phyloP scores from a whole-genome alignment of 2,113 vertebrate species.

The Ptyas mucosa region DNA sequence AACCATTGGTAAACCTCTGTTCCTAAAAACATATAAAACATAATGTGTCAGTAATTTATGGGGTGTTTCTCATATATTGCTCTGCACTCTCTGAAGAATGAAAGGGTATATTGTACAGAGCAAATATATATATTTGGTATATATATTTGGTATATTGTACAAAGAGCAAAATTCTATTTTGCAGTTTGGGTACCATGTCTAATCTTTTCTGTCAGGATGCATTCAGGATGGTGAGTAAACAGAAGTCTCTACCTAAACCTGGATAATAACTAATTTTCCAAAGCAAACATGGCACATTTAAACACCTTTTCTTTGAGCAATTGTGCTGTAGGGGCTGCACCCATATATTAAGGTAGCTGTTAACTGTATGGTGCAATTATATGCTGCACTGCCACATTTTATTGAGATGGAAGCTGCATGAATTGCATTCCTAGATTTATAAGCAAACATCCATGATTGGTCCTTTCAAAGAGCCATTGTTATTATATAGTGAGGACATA shows the following conservation, averaged over 20 bases:
- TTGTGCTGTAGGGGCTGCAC: background rate
- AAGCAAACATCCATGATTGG: conserved; percentile 25
- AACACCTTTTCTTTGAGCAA: background rate
- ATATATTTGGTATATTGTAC: no score
- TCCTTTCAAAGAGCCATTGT: conserved; percentile 8
- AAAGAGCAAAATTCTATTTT: background rate
- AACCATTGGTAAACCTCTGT: background rate
- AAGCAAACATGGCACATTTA: background rate
- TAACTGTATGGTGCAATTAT: conserved; percentile 24
- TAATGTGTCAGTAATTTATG: background rate
- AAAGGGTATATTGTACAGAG: background rate
- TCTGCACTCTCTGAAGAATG: background rate
- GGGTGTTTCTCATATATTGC: background rate
- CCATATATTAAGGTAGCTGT: conserved; percentile 19
- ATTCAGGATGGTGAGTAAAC: background rate
- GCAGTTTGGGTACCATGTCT: background rate
- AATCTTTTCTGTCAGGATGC: background rate
- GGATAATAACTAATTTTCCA: background rate
- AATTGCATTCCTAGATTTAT: conserved; percentile 20
- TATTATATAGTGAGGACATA: background rate
- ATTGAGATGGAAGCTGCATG: conserved; percentile 20
- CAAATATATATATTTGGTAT: no score
- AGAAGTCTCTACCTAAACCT: background rate
- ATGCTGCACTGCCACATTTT: conserved; percentile 27
- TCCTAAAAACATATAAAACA: background rate